These are phyloP conservation scores for Paracanthobrama guichenoti DNA, from an alignment of 2,113 vertebrate genomes.

Conservation along the genomic window DNA sequence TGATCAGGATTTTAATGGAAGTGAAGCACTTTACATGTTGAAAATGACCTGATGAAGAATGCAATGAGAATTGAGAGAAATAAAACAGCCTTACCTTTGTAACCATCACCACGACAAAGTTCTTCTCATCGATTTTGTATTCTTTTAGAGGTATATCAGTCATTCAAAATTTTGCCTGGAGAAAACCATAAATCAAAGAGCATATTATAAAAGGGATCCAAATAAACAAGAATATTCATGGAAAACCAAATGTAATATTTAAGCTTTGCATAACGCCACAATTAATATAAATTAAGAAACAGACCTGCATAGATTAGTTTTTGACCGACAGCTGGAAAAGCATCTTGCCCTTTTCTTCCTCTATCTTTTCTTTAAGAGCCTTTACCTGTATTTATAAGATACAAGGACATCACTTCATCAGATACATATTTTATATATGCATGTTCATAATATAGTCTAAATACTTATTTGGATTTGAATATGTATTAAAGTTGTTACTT, in stretches of 20 bases:
- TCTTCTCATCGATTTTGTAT: constrained; percentile 80
- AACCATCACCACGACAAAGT: constrained; percentile 81
- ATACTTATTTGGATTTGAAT: neutral
- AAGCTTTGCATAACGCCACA: neutral
- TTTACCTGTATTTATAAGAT: constrained; percentile 72
- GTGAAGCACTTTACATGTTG: neutral
- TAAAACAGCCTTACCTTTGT: constrained; percentile 71
- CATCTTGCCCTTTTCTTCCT: constrained; percentile 73
- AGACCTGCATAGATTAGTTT: constrained; percentile 80
- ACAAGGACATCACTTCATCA: neutral
- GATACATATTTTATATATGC: neutral
- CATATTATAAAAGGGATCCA: constrained; percentile 12
- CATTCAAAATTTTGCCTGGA: constrained; percentile 78
- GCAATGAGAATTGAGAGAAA: neutral
- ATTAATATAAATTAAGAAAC: constrained; percentile 5
- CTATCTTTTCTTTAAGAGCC: constrained; percentile 75
- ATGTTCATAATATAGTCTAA: neutral
- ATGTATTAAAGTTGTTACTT: neutral
- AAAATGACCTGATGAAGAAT: neutral
- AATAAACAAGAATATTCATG: neutral
- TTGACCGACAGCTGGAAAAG: constrained; percentile 73
- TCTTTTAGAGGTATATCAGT: constrained; percentile 74
- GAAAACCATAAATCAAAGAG: constrained; percentile 1
- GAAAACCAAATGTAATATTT: neutral
- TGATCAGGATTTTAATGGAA: neutral